Conservation (phyloP, 2,113 vertebrate genomes). For the Acrocephalus kingi region DNA sequence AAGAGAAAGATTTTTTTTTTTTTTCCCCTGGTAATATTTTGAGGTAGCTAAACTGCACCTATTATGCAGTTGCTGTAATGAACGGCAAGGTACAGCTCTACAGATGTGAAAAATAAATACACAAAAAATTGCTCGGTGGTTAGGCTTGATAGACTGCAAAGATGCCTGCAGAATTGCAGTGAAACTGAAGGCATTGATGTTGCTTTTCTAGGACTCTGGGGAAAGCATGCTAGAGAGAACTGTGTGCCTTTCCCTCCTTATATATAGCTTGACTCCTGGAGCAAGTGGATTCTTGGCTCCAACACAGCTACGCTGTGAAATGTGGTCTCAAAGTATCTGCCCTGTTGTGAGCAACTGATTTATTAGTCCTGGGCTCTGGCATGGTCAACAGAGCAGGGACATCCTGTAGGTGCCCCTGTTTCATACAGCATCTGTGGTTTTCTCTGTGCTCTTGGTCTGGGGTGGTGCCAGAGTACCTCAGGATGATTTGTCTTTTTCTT, state of each 20-base stretch:
- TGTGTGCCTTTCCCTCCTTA: background rate
- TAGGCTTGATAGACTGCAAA: background rate
- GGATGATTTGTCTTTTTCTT: background rate
- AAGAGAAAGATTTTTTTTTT: background rate
- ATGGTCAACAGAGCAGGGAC: background rate
- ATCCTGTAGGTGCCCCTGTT: background rate
- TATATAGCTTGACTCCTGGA: background rate
- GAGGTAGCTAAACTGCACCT: background rate
- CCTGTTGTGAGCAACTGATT: background rate
- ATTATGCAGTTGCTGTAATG: background rate
- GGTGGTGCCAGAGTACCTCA: background rate
- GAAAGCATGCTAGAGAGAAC: background rate
- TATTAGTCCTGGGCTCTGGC: background rate
- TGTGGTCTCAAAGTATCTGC: background rate
- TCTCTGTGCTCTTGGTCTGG: rapidly evolving
- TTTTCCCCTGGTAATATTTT: background rate
- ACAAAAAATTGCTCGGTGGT: background rate
- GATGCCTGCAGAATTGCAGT: background rate
- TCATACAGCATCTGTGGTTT: background rate
- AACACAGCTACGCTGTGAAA: background rate
- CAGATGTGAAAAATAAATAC: background rate
- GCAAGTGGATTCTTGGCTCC: background rate
- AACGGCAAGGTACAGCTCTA: background rate
- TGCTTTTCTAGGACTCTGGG: background rate
- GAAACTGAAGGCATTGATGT: background rate